Evolutionary conservation across 2,113 vertebrate genomes (phyloP), one percentile per base, ranked within the genome.

Genomic region (Peromyscus californicus): DNA sequence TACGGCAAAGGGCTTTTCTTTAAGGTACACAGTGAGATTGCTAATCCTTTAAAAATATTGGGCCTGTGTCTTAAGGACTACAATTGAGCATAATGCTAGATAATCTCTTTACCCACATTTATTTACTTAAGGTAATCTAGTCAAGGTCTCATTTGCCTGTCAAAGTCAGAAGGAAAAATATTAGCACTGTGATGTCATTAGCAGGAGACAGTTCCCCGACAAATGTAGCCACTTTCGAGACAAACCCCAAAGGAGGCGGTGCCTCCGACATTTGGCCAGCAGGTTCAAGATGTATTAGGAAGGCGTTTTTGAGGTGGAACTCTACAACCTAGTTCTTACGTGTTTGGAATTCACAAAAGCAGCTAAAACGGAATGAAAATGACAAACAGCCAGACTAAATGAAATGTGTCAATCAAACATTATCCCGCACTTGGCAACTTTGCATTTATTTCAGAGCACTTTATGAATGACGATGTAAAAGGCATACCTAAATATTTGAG

Each of bases 71-170:
- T 24, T 51, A 33, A 93, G 45, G 29, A 76, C 75, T 76, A 59
- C 96, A 96, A 67, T 69, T 51, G 89, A 94, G 22, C 36, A 63
- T n/a, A 61, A 70, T 33, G 45, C 65, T 85, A 78, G 29, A 45
- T 86, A 75, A 84, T 78, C 84, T 90, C 42, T 93, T 89, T 89
- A 75, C 63, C 76, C 78, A 75, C 39, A 74, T 95, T 96, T 94
- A 75, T 95, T 96, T 97, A 91, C 82, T 93, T 93, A 86, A 93
- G 39, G 86, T 80, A 69, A 95, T 93, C 94, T 96, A 89, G 74
- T 94, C 86, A 97, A 94, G 86, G 24, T 24, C 33, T 96, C 78
- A 59, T 96, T 92, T 78, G 61, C 89, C 51, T 93, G 39, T 89
- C 84, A 86, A 22, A 90, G 36, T 97, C 91, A 80, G 80, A 90